A percentile compares a stretch with the other conserved stretches of the same genome.
Conservation (phyloP, 2,113 vertebrate genomes). For the Campylorhamphus procurvoides region DNA sequence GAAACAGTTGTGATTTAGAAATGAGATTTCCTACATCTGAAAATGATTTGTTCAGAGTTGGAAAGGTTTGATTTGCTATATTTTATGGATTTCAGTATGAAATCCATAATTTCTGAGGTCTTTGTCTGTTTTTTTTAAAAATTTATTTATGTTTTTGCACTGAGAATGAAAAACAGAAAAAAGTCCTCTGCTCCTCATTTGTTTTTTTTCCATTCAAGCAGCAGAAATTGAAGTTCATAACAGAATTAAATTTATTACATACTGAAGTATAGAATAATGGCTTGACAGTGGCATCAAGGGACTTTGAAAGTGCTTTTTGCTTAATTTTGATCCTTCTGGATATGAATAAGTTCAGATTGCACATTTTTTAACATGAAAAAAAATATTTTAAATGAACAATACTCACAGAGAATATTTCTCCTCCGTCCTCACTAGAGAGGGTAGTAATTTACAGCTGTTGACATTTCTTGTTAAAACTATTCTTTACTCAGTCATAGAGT, state of each 20-base stretch:
- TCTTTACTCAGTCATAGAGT: neutral
- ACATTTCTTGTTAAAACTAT: neutral
- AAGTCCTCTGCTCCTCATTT: neutral
- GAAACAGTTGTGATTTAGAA: neutral
- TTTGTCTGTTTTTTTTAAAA: neutral
- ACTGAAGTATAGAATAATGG: neutral
- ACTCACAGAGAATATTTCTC: neutral
- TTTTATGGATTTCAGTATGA: slow-evolving; percentile 8
- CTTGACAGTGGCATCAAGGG: neutral
- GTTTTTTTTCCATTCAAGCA: neutral
- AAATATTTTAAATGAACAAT: neutral
- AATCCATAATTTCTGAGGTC: neutral
- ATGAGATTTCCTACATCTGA: neutral
- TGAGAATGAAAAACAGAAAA: neutral
- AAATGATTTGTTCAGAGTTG: neutral
- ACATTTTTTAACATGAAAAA: neutral
- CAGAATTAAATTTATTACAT: neutral
- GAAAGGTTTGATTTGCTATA: neutral
- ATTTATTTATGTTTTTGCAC: neutral
- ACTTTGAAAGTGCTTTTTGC: neutral
- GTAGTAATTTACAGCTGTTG: neutral
- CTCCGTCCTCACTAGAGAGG: neutral
- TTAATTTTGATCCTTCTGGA: neutral
- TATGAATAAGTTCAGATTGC: neutral
- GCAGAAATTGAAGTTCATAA: neutral